Base-by-base conservation (phyloP, 2,888 invertebrate genomes). In the Rhaphigaster nebulosa region DNA sequence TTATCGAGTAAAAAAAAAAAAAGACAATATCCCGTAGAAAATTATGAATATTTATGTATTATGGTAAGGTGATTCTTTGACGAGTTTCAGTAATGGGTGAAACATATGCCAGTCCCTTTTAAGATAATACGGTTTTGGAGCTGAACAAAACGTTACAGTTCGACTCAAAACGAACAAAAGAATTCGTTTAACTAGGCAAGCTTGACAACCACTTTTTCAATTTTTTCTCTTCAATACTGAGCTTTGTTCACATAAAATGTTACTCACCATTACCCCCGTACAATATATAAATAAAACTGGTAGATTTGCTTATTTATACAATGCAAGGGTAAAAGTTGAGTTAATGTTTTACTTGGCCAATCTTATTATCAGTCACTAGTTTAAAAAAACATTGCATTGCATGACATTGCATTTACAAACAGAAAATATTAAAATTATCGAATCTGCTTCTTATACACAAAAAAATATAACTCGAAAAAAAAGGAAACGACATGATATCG, bases 11-110 rank as follows among this genome's bases (percentile, higher is more conserved):
- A 45, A n/a, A 50, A 80, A 80, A 41, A 13, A 84, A 80, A 80
- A 41, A 38, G 23, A 45, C 84, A 45, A 80, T 41, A 84, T n/a
- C 13, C 45, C n/a, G 34, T 84, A 84, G 12, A 45, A 84, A 45
- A 50, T 84, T 13, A 84, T 84, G 84, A 84, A 84, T 84, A 84
- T 84, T 23, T 84, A 84, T 84, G 84, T 38, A 84, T 84, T 84
- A 84, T 84, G n/a, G 38, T 41, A 45, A 41, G n/a, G n/a, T 45
- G n/a, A 84, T 45, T 26, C 45, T 45, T 50, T n/a, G n/a, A 50
- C 80, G 80, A 80, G 80, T n/a, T 84, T 84, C 45, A n/a, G 41
- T 45, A 84, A 84, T 45, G 84, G 50, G 84, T 29, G 18, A 45
- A 50, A 13, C 45, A 45, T 84, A 84, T 45, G n/a, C 84, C 23